Percentiles rank a stretch among this genome's conserved stretches.
These are phyloP conservation scores for Amaurobius ferox DNA, from an alignment of 2,888 invertebrate species.

Conservation along the genomic window DNA sequence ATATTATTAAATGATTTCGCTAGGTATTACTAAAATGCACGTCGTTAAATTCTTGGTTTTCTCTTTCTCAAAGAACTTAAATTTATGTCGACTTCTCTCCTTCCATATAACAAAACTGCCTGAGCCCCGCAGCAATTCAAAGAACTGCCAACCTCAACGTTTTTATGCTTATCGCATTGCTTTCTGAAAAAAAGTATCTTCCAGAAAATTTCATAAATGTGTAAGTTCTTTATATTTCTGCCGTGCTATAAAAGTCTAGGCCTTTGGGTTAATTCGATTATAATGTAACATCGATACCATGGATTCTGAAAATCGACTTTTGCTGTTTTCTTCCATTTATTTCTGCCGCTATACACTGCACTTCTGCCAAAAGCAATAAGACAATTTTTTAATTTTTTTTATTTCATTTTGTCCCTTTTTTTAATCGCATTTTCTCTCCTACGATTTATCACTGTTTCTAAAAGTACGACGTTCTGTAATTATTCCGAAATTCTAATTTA, in stretches of 20 bases:
- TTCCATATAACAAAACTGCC: not conserved
- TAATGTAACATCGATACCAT: not conserved
- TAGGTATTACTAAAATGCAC: too few relatives aligned
- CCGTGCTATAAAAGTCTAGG: not conserved
- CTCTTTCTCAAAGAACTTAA: too few relatives aligned
- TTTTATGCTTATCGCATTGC: not conserved
- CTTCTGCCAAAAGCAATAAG: not conserved
- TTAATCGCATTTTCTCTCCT: not conserved
- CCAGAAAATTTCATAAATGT: not conserved
- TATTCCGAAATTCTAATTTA: not conserved
- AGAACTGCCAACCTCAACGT: not conserved
- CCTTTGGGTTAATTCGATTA: constrained; percentile 16
- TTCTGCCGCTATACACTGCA: not conserved
- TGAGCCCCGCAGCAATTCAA: not conserved
- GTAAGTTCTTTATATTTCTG: not conserved
- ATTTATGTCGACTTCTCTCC: too few relatives aligned
- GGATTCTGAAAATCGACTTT: not conserved
- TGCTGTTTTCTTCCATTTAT: not conserved
- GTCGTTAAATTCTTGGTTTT: too few relatives aligned
- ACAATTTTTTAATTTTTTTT: not conserved
- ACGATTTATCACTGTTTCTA: not conserved
- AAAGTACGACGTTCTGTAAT: not conserved
- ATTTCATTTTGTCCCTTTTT: constrained; percentile 6
- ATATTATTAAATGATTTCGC: too few relatives aligned
- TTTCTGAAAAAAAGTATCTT: not conserved